These are phyloP conservation scores for Galerucella nymphaeae DNA, from an alignment of 2,888 invertebrate genomes.

Conservation along the genomic window DNA sequence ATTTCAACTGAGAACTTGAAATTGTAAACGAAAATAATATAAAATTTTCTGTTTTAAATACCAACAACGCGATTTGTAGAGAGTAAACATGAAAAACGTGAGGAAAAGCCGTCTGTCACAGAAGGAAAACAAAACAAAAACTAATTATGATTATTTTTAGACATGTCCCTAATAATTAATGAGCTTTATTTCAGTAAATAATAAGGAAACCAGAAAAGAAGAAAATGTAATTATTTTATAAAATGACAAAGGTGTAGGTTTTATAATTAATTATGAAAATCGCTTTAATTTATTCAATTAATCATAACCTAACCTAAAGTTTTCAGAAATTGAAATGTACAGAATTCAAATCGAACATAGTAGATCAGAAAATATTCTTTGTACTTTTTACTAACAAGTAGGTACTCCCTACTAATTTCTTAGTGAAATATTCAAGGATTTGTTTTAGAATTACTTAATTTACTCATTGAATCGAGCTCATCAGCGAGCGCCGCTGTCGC, in stretches of 20 bases:
- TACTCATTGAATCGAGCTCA: constrained; percentile 19
- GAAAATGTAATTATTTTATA: constrained; percentile 16
- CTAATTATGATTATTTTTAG: constrained; percentile 14
- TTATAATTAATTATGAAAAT: constrained; percentile 18
- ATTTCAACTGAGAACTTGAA: too few relatives aligned
- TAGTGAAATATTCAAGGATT: not conserved
- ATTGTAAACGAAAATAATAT: too few relatives aligned
- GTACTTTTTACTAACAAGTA: too few relatives aligned
- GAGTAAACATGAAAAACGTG: not conserved
- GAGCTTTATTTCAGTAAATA: not conserved
- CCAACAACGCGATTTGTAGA: not conserved
- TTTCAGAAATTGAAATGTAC: too few relatives aligned
- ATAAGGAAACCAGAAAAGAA: not conserved
- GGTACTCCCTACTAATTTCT: too few relatives aligned
- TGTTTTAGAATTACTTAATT: not conserved
- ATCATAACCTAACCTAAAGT: too few relatives aligned
- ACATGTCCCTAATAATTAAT: constrained; percentile 10
- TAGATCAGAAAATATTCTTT: too few relatives aligned
- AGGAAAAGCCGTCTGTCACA: constrained; percentile 10
- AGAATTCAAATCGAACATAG: too few relatives aligned
- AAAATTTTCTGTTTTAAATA: not conserved
- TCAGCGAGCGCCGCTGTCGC: constrained; percentile 8
- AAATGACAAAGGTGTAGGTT: constrained; percentile 17
- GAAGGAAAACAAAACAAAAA: not conserved
- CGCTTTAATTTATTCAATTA: not conserved